phyloP scores from a whole-genome alignment of 2,113 vertebrate species.

The Erpornis zantholeuca region DNA sequence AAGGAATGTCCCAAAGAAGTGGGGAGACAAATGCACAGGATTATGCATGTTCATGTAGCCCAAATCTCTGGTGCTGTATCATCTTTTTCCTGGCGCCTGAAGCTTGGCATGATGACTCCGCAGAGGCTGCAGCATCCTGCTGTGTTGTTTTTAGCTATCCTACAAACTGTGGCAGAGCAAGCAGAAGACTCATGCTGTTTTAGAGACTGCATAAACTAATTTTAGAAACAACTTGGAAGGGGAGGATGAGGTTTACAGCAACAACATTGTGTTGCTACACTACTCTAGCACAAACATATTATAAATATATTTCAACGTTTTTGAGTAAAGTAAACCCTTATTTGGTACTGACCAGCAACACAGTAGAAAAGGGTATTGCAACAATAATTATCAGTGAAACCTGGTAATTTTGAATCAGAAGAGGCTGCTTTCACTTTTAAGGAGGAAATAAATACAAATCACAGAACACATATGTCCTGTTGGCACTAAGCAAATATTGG shows the following conservation, averaged over 20 bases:
- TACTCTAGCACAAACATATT: background rate
- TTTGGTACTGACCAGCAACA: background rate
- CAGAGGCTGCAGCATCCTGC: background rate
- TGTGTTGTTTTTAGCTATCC: background rate
- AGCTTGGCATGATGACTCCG: background rate
- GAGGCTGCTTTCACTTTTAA: background rate
- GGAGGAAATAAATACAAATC: background rate
- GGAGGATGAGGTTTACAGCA: background rate
- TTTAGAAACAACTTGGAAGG: background rate
- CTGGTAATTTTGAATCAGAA: background rate
- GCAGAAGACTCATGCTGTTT: background rate
- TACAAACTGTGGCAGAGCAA: background rate
- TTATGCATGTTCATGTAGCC: background rate
- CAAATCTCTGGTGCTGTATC: background rate
- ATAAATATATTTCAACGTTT: background rate
- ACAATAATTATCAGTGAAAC: background rate
- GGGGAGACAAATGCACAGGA: background rate
- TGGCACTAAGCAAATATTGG: background rate
- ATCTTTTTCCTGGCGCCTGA: background rate
- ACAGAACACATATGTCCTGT: background rate
- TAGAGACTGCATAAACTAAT: background rate
- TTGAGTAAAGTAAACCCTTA: background rate
- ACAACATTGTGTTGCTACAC: background rate
- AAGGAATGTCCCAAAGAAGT: background rate
- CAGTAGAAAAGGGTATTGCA: background rate